These are phyloP conservation scores for Chironomus striatipennis DNA, from an alignment of 1,140 invertebrate genomes.

Conservation along the genomic window DNA sequence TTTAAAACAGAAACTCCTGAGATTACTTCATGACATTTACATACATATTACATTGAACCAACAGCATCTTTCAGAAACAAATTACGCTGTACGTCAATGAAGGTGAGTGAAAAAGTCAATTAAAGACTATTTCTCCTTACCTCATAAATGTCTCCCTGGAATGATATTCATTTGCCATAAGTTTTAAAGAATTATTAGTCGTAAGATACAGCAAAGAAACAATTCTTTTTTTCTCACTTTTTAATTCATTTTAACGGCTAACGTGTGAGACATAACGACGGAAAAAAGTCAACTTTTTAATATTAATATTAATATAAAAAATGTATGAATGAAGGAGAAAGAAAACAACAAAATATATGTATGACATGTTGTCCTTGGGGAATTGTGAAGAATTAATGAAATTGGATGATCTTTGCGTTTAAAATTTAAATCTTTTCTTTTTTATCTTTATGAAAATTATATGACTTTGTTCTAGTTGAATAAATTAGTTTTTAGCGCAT, in stretches of 20 bases:
- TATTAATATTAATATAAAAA: too few species aligned
- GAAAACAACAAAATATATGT: too few species aligned
- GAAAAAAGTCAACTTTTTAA: too few species aligned
- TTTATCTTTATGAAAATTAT: too few species aligned
- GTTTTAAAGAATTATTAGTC: background rate
- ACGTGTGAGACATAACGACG: background rate
- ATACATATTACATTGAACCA: too few species aligned
- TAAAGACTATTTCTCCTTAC: background rate
- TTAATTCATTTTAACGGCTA: background rate
- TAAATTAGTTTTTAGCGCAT: too few species aligned
- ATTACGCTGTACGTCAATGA: background rate
- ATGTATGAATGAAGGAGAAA: too few species aligned
- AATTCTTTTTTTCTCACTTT: background rate
- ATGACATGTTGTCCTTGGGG: too few species aligned
- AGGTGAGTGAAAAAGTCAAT: constrained; percentile 1
- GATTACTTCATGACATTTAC: background rate
- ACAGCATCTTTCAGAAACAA: background rate
- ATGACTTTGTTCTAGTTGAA: too few species aligned
- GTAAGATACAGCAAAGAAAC: background rate
- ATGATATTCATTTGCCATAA: constrained; percentile 1
- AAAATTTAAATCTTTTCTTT: too few species aligned
- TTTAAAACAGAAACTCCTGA: background rate
- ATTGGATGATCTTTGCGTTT: too few species aligned
- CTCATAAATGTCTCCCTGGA: constrained; percentile 6
- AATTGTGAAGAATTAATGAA: too few species aligned